A percentile compares a stretch with the other conserved stretches of the same genome.
Conservation (phyloP, 1,140 invertebrate species). For the Aphelinus certus region DNA sequence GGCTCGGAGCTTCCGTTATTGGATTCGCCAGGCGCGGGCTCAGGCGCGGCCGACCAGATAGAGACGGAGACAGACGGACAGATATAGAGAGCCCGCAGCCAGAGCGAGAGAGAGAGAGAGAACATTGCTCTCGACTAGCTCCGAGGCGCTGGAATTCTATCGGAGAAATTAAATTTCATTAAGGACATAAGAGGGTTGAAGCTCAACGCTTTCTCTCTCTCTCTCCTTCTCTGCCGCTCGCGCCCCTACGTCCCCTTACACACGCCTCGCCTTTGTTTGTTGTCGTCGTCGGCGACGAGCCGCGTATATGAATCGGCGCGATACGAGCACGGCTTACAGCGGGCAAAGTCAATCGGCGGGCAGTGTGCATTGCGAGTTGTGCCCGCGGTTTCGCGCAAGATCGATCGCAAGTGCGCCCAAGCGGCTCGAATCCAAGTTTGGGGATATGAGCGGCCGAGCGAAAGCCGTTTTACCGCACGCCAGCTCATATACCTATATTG, state of each 20-base stretch:
- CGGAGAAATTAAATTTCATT: conserved; percentile 59
- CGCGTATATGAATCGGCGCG: conserved; percentile 43
- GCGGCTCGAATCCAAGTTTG: too few species aligned
- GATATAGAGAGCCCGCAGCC: too few species aligned
- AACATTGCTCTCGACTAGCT: background rate
- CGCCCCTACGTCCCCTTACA: background rate
- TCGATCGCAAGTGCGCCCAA: background rate
- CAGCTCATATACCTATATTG: too few species aligned
- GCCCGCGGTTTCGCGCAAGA: conserved; percentile 11
- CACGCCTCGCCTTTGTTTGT: conserved; percentile 42
- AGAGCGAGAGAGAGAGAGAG: background rate
- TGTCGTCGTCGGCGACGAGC: conserved; percentile 20
- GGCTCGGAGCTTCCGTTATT: conserved; percentile 35
- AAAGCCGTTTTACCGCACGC: too few species aligned
- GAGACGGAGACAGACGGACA: too few species aligned
- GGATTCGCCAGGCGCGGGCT: conserved; percentile 17
- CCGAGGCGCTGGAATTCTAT: conserved; percentile 40
- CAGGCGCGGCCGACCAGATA: too few species aligned
- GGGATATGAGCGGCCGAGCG: too few species aligned
- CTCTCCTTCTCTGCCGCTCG: background rate
- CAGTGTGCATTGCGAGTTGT: too few species aligned
- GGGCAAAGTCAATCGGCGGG: too few species aligned
- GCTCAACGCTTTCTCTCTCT: background rate
- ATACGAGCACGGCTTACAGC: background rate
- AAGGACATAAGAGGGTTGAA: conserved; percentile 46